Conservation (phyloP, 2,888 invertebrate genomes). For the Maniola hyperantus region DNA sequence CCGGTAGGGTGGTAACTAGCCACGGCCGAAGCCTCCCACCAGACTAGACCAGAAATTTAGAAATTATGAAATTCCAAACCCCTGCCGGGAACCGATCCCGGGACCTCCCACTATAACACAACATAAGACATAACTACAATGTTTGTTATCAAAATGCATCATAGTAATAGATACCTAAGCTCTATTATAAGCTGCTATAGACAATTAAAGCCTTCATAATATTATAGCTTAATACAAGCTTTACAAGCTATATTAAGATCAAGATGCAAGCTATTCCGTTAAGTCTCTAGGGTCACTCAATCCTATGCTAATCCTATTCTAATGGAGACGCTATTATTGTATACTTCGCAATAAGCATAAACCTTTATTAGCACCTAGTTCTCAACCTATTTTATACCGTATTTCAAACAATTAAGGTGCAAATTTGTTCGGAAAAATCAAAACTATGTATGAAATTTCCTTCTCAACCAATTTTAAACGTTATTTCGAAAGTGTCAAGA, state of each 20-base stretch:
- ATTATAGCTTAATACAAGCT: neutral
- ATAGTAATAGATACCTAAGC: no score
- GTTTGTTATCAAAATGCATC: no score
- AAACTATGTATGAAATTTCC: neutral
- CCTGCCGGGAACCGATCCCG: no score
- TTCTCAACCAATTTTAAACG: neutral
- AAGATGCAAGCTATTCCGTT: neutral
- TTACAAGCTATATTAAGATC: conserved; percentile 4
- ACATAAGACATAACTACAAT: no score
- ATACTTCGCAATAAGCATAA: conserved; percentile 16
- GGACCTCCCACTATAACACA: no score
- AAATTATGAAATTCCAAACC: no score
- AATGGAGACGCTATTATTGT: conserved; percentile 11
- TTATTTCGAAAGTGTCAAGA: neutral
- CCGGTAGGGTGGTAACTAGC: no score
- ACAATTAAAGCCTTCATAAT: neutral
- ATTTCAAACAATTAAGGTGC: neutral
- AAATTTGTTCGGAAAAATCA: neutral
- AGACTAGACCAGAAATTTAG: no score
- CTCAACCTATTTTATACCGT: neutral
- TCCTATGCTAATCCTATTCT: conserved; percentile 19
- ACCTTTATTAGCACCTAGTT: conserved; percentile 14
- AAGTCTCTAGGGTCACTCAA: conserved; percentile 14
- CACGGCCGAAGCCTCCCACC: no score
- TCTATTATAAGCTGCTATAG: neutral